Base-by-base conservation (phyloP, 1,140 invertebrate genomes). In the Kradibia gibbosae region DNA sequence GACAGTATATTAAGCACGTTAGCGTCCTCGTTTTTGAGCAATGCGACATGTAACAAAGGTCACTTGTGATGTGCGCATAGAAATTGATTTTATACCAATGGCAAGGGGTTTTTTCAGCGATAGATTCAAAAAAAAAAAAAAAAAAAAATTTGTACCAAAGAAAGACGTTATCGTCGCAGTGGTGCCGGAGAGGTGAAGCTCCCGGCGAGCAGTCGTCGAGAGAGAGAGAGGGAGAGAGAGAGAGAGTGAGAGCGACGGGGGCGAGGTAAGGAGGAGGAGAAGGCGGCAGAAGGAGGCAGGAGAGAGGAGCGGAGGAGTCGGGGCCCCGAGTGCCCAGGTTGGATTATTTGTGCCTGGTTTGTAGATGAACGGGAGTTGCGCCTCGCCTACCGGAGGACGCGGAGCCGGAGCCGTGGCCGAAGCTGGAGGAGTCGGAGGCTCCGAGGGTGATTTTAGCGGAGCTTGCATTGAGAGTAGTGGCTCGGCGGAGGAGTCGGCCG, bases 361-460 rank as follows among this genome's bases (percentile, higher is more conserved):
- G 87, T 94, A 96, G 95, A 95, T 96, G 92, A 96, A 96, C 93
- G 95, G 95, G 91, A 93, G 95, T 91, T 95, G 94, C 92, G 91
- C 94, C 85, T 94, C 93, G 86, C 93, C 93, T 82, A 93, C 93
- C 83, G 88, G 91, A 83, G 91, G 91, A 86, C 83, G 86, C 87
- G 85, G 39, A 11, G 31, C 50, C 11, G 77, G 71, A 0, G 10
- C 7, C 87, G 85, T n/a, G 11, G 31, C 50, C 11, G 77, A 78
- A 0, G 10, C 7, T 80, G 85, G 78, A 84, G 83, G 82, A 84
- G 76, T 39, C 75, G 78, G 77, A 85, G 79, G 87, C 84, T 84
- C 85, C 65, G 85, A 83, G 81, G 76, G 82, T 84, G 87, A 85
- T 80, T 87, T 86, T 87, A 88, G 84, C 85, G 79, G 79, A 57